Evolutionary conservation across 2,113 vertebrate genomes (phyloP).

Genomic region (Thamnophis sirtalis): DNA sequence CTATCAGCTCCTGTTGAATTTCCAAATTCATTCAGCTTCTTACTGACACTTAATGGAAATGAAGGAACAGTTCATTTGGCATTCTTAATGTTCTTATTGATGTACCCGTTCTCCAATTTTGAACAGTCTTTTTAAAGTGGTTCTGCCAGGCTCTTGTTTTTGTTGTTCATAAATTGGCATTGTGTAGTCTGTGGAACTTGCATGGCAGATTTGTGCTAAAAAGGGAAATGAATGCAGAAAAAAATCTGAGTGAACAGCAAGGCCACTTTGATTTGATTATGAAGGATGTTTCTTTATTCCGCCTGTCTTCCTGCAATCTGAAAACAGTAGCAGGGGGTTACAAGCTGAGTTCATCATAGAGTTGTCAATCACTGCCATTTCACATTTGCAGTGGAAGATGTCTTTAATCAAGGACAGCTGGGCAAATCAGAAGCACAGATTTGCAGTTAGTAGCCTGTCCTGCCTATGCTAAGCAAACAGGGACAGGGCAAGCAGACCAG

Average conservation of each 20-base stretch:
- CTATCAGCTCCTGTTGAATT: not conserved
- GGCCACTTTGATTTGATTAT: constrained; percentile 76
- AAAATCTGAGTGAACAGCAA: constrained; percentile 75
- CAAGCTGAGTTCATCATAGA: constrained; percentile 74
- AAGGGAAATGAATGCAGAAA: constrained; percentile 73
- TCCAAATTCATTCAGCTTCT: not conserved
- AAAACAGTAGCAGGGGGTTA: constrained; percentile 82
- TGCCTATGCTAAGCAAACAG: constrained; percentile 82
- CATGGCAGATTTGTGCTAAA: constrained; percentile 68
- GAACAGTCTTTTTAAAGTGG: constrained; percentile 33
- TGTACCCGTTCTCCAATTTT: constrained; percentile 9
- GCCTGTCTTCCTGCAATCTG: constrained; percentile 75
- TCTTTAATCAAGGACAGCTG: constrained; percentile 82
- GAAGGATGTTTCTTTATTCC: constrained; percentile 80
- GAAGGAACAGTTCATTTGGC: not conserved
- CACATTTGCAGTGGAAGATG: constrained; percentile 76
- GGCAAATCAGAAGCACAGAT: constrained; percentile 85
- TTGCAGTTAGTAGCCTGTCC: constrained; percentile 80
- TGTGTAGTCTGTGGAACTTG: constrained; percentile 56
- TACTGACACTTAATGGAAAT: constrained; percentile 5
- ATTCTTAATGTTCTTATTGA: not conserved
- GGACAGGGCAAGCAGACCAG: constrained; percentile 71
- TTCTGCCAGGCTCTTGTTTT: constrained; percentile 33
- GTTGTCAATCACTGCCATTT: constrained; percentile 84
- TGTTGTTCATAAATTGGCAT: constrained; percentile 29